Percentiles rank a stretch among this genome's conserved stretches.
Evolutionary conservation across 2,797 vertebrate genomes (phyloP).

Genomic region (Myotis planiceps): DNA sequence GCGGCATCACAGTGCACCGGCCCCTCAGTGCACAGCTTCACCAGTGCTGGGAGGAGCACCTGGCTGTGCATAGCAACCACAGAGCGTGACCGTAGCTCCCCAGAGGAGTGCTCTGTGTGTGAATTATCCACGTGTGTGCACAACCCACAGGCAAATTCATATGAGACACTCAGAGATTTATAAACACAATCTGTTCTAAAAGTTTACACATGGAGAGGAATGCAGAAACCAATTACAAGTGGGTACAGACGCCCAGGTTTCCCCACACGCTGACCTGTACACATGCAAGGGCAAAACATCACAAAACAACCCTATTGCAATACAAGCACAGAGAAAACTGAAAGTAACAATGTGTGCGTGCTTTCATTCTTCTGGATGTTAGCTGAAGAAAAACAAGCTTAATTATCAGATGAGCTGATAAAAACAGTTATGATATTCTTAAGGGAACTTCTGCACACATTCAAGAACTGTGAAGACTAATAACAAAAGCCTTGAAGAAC

Average conservation of each 20-base stretch:
- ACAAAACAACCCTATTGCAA: background rate
- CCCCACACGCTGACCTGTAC: background rate
- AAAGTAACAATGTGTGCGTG: background rate
- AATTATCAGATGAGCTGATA: background rate
- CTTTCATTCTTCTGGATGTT: slow-evolving; percentile 13
- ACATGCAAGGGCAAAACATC: background rate
- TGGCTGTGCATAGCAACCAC: background rate
- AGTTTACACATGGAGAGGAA: background rate
- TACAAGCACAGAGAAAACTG: background rate
- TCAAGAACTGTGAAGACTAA: background rate
- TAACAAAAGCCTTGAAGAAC: background rate
- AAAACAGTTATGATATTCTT: background rate
- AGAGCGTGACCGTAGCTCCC: background rate
- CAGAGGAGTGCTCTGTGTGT: background rate
- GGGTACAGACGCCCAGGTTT: background rate
- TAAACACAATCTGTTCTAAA: background rate
- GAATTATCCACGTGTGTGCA: background rate
- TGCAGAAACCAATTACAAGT: background rate
- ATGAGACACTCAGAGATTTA: background rate
- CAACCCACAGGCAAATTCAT: slow-evolving; percentile 16
- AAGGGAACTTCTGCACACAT: background rate
- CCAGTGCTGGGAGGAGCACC: background rate
- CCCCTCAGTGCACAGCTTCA: background rate
- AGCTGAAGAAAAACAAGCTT: background rate
- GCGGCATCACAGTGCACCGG: background rate